Evolutionary conservation across 2,797 vertebrate genomes (phyloP).

Genomic region (Aphelocoma californica): DNA sequence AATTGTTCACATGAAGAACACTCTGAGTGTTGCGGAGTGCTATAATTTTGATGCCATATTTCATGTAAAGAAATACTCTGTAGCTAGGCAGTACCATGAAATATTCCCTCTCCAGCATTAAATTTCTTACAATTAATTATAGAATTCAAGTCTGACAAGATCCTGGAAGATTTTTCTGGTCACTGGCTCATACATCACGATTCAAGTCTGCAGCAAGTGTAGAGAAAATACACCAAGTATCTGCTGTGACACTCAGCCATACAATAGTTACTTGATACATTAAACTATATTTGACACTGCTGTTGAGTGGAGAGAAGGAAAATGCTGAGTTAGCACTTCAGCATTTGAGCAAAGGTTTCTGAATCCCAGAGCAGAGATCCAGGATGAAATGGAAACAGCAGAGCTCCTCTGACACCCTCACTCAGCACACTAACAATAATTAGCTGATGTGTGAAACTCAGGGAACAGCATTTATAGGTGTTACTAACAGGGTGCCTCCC

Average conservation of each 20-base stretch:
- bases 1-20: not conserved
- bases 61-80: not conserved
- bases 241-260: not conserved
- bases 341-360: not conserved
- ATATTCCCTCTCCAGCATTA: not conserved
- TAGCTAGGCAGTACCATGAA: not conserved
- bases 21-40: not conserved
- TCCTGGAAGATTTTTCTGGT: not conserved
- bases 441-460: not conserved
- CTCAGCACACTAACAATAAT: not conserved
- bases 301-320: not conserved
- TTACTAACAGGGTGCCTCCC: not conserved
- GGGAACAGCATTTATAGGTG: not conserved
- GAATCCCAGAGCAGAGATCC: not conserved
- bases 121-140: not conserved
- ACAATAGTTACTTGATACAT: not conserved
- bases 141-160: not conserved
- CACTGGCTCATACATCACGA: not conserved
- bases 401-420: not conserved
- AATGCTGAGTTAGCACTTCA: not conserved
- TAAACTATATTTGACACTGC: not conserved
- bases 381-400: not conserved
- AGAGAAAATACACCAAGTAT: not conserved
- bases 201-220: not conserved
- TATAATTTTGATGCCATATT: not conserved